Conservation (phyloP, 2,888 invertebrate genomes). For the Portevinia maculata region DNA sequence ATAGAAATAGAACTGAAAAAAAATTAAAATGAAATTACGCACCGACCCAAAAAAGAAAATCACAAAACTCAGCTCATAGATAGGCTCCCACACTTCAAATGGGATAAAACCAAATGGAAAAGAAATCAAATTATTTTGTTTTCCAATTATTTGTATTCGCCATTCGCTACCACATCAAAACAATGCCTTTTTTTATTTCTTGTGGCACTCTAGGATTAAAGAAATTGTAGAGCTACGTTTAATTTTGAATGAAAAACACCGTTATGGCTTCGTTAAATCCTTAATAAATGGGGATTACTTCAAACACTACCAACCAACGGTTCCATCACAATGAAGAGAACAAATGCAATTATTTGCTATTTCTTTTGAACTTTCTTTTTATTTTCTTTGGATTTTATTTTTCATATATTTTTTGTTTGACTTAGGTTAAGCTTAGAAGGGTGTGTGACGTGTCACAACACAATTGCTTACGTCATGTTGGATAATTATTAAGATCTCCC, state of each 20-base stretch:
- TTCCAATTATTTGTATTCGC: slow-evolving; percentile 34
- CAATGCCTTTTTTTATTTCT: slow-evolving; percentile 9
- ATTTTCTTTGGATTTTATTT: slow-evolving; percentile 37
- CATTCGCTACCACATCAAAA: slow-evolving; percentile 48
- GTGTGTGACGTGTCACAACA: slow-evolving; percentile 49
- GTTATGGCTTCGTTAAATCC: slow-evolving; percentile 72
- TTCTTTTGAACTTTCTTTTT: slow-evolving; percentile 55
- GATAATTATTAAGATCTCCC: slow-evolving; percentile 52
- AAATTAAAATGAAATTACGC: neutral
- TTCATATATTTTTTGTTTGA: slow-evolving; percentile 1
- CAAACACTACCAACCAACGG: slow-evolving; percentile 47
- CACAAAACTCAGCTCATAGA: too few relatives aligned
- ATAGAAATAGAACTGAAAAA: too few relatives aligned
- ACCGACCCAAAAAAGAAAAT: neutral
- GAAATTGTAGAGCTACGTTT: slow-evolving; percentile 58
- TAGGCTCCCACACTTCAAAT: neutral
- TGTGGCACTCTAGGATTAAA: slow-evolving; percentile 60
- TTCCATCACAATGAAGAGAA: slow-evolving; percentile 37
- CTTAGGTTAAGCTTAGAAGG: slow-evolving; percentile 33
- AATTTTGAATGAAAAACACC: slow-evolving; percentile 61
- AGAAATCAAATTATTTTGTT: slow-evolving; percentile 55
- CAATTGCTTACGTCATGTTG: slow-evolving; percentile 51
- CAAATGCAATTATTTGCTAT: slow-evolving; percentile 70
- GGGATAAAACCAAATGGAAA: too few relatives aligned
- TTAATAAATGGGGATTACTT: slow-evolving; percentile 71